phyloP scores from a whole-genome alignment of 1,140 invertebrate species.

The Leptonema lineaticorne region DNA sequence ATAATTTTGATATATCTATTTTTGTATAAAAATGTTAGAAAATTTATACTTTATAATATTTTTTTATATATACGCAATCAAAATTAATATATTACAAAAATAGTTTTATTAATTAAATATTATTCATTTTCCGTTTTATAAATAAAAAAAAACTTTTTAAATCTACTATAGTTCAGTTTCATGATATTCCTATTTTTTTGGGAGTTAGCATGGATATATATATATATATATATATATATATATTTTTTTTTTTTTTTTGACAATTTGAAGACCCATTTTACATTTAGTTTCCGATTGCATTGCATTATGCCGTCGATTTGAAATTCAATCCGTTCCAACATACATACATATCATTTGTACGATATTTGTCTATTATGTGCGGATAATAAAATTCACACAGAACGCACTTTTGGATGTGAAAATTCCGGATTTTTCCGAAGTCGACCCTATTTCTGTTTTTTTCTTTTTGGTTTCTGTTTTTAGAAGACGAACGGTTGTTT shows the following conservation, averaged over 20 bases:
- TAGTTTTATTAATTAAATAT: neutral
- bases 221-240: neutral
- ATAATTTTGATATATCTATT: too few relatives aligned
- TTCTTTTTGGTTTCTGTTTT: neutral
- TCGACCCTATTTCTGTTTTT: too few relatives aligned
- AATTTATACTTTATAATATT: too few relatives aligned
- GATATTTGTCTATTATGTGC: neutral
- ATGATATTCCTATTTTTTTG: too few relatives aligned
- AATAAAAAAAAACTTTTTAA: neutral
- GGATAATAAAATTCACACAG: too few relatives aligned
- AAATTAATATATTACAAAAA: too few relatives aligned
- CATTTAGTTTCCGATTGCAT: slow-evolving; percentile 28
- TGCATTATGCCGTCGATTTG: slow-evolving; percentile 18
- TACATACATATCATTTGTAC: slow-evolving; percentile 10
- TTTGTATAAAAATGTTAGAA: too few relatives aligned
- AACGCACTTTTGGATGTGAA: too few relatives aligned
- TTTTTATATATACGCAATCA: too few relatives aligned
- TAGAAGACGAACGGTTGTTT: neutral
- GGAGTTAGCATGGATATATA: neutral
- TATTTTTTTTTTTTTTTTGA: neutral
- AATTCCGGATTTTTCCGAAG: neutral
- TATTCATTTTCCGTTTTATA: neutral
- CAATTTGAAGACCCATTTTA: slow-evolving; percentile 20
- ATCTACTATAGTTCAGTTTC: neutral
- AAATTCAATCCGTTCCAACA: slow-evolving; percentile 24